Conservation (phyloP, 2,888 invertebrate species). For the Archips xylosteana region DNA sequence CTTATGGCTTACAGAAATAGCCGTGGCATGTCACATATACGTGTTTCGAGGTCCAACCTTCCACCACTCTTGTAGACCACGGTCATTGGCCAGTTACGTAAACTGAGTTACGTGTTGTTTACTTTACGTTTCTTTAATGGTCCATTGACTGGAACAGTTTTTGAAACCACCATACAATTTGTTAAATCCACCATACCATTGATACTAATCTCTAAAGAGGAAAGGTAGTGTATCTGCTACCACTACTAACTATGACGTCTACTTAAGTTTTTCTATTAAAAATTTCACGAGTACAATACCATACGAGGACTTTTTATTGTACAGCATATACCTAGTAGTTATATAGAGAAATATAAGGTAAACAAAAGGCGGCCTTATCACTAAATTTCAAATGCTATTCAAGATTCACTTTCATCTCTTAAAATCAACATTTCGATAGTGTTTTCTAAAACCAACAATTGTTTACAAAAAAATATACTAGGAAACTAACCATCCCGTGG, state of each 20-base stretch:
- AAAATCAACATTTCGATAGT: neutral
- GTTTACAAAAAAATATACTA: neutral
- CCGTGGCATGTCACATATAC: slow-evolving; percentile 10
- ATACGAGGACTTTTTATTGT: too few relatives aligned
- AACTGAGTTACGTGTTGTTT: slow-evolving; percentile 38
- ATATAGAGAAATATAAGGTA: too few relatives aligned
- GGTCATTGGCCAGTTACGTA: slow-evolving; percentile 40
- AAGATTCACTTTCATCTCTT: slow-evolving; percentile 1
- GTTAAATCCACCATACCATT: too few relatives aligned
- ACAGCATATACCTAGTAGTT: too few relatives aligned
- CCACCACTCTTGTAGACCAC: slow-evolving; percentile 24
- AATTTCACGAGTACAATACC: too few relatives aligned
- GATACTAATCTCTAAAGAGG: neutral
- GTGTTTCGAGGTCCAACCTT: slow-evolving; percentile 15
- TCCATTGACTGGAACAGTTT: slow-evolving; percentile 27
- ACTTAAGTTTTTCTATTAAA: too few relatives aligned
- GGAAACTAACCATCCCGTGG: slow-evolving; percentile 22
- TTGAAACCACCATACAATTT: too few relatives aligned
- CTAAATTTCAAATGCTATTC: neutral
- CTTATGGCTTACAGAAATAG: slow-evolving; percentile 9
- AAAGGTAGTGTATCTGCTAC: too few relatives aligned
- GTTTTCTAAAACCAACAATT: slow-evolving; percentile 3
- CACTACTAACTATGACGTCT: too few relatives aligned
- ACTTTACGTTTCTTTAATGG: slow-evolving; percentile 37
- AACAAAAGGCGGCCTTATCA: too few relatives aligned